Conservation (phyloP, 2,113 vertebrate species). For the Vulpes ferrilata region DNA sequence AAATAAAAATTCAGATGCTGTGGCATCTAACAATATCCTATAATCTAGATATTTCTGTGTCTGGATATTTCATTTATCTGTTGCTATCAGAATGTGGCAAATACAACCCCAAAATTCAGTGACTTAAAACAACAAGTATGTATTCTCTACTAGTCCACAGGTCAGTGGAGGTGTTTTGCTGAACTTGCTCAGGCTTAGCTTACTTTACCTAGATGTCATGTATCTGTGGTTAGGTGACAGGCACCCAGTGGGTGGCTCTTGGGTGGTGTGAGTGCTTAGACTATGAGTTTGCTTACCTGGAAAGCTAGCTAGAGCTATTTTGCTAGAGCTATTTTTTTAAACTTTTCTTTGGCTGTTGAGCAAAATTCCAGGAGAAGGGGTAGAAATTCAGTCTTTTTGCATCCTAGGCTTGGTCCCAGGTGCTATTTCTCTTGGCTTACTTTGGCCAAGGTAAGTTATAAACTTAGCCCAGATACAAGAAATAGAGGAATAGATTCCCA, state of each 20-base stretch:
- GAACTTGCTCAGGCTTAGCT: neutral
- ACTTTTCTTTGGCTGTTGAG: neutral
- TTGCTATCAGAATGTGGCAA: neutral
- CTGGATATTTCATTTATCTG: neutral
- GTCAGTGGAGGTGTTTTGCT: neutral
- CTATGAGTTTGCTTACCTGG: neutral
- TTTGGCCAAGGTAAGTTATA: neutral
- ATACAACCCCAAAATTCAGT: neutral
- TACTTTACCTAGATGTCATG: neutral
- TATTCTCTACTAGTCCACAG: neutral
- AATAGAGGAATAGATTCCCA: neutral
- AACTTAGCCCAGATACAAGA: neutral
- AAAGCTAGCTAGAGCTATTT: neutral
- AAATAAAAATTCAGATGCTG: neutral
- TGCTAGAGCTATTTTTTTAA: too few relatives aligned
- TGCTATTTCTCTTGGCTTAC: neutral
- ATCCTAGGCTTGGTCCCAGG: neutral
- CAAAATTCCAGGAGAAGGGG: neutral
- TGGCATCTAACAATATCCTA: neutral
- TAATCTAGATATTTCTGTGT: constrained; percentile 25
- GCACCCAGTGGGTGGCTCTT: neutral
- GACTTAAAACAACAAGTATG: neutral
- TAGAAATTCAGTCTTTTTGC: neutral
- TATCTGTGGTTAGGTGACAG: neutral
- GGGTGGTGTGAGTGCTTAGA: neutral